Evolutionary conservation across 64 coral and sea anemone genomes (phyloP).

Genomic region (Montipora efflorescens): DNA sequence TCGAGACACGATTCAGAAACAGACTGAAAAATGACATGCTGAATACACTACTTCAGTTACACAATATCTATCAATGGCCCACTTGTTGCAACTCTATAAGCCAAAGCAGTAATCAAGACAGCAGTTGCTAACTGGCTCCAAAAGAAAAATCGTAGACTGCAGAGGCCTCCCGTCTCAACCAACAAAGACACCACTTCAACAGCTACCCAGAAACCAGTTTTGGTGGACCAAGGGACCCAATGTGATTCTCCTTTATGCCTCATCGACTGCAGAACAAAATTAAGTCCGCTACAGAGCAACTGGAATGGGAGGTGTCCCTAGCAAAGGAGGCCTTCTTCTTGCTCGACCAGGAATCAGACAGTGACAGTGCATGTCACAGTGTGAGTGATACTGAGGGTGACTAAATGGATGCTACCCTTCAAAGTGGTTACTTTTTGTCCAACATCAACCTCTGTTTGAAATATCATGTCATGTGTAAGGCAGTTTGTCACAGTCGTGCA

Average conservation of each 20-base stretch:
- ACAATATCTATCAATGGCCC: not conserved
- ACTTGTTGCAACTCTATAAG: conserved; percentile 44
- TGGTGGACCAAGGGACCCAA: conserved; percentile 66
- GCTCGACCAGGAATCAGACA: conserved; percentile 66
- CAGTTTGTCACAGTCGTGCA: no score
- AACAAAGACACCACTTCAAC: no score
- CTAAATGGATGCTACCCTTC: conserved; percentile 26
- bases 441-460: no score
- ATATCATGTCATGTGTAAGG: no score
- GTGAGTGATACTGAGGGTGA: conserved; percentile 49
- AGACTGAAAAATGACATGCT: conserved; percentile 18
- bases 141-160: conserved; percentile 58
- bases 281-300: conserved; percentile 50
- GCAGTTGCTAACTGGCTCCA: conserved; percentile 46
- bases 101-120: conserved; percentile 47
- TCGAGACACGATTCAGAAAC: conserved; percentile 62
- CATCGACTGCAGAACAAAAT: conserved; percentile 73
- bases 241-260: conserved; percentile 68
- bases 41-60: not conserved
- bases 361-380: conserved; percentile 63
- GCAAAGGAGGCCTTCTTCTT: conserved; percentile 78
- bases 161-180: conserved; percentile 48
- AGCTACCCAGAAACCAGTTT: not conserved
- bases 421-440: conserved; percentile 26
- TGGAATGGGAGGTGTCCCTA: conserved; percentile 60